A percentile compares a stretch with the other conserved stretches of the same genome.
Evolutionary conservation across 2,888 invertebrate genomes (phyloP).

Genomic region (Orchestes rusci): DNA sequence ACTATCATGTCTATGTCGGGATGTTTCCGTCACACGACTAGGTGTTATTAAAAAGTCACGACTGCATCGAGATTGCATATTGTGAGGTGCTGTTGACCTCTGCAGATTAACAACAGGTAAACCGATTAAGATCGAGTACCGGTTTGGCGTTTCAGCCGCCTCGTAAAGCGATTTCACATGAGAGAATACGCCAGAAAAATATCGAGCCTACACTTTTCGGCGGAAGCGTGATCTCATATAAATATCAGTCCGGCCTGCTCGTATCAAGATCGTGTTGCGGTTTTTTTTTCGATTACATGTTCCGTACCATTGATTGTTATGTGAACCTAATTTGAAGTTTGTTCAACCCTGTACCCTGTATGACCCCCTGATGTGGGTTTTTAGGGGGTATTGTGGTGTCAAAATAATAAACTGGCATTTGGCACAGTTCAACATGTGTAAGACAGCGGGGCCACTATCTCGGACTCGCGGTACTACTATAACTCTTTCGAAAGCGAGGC

Average conservation of each 20-base stretch:
- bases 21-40: slow-evolving; percentile 24
- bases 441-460: slow-evolving; percentile 32
- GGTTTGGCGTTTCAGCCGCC: slow-evolving; percentile 24
- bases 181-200: slow-evolving; percentile 30
- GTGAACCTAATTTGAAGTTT: no score
- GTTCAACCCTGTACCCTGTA: no score
- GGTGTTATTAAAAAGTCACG: slow-evolving; percentile 34
- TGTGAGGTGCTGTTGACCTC: slow-evolving; percentile 40
- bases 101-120: slow-evolving; percentile 43
- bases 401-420: slow-evolving; percentile 33
- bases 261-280: slow-evolving; percentile 10
- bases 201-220: slow-evolving; percentile 25
- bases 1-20: no score
- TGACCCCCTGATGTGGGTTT: no score
- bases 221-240: slow-evolving; percentile 24
- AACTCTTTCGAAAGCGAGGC: slow-evolving; percentile 27
- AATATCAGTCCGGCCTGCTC: slow-evolving; percentile 15
- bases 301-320: no score
- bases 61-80: slow-evolving; percentile 34
- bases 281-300: slow-evolving; percentile 10
- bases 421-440: slow-evolving; percentile 34
- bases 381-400: slow-evolving; percentile 33
- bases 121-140: slow-evolving; percentile 41
- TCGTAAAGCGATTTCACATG: slow-evolving; percentile 22
- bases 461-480: slow-evolving; percentile 25